Percentiles rank a stretch among this genome's conserved stretches.
Evolutionary conservation across 2,113 vertebrate genomes (phyloP).

Genomic region (Dasyurus viverrinus): DNA sequence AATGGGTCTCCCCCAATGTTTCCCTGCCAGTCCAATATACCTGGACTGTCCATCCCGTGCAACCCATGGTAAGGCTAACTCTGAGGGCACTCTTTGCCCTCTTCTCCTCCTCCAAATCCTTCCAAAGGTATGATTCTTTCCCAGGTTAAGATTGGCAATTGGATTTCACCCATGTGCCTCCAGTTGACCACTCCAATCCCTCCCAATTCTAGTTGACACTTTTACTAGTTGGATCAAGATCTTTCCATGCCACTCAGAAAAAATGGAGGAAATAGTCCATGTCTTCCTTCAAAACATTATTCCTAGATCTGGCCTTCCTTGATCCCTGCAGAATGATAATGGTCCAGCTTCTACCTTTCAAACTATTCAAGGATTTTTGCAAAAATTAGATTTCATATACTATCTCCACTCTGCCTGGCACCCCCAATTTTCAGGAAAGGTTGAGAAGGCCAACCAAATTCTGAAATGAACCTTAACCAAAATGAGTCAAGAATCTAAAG

Average conservation of each 20-base stretch:
- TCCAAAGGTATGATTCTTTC: too few relatives aligned
- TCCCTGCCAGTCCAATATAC: too few relatives aligned
- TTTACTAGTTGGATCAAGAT: not conserved
- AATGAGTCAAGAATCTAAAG: too few relatives aligned
- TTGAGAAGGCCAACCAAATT: too few relatives aligned
- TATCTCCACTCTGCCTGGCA: not conserved
- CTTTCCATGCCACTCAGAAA: not conserved
- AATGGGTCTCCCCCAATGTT: too few relatives aligned
- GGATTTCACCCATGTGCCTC: not conserved
- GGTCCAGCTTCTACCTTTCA: not conserved
- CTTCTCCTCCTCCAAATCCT: not conserved
- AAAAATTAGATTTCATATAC: not conserved
- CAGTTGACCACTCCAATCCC: not conserved
- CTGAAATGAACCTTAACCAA: too few relatives aligned
- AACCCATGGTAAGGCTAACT: too few relatives aligned
- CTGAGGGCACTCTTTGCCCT: too few relatives aligned
- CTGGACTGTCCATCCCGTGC: too few relatives aligned
- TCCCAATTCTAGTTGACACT: not conserved
- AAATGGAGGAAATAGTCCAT: not conserved
- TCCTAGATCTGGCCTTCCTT: not conserved
- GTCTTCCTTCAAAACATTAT: not conserved
- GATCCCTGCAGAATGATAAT: not conserved
- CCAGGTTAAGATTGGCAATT: not conserved
- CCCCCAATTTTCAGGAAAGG: not conserved
- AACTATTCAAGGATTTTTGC: not conserved